Conservation (phyloP, 1,140 invertebrate genomes). For the Trachymyrmex cornetzi region DNA sequence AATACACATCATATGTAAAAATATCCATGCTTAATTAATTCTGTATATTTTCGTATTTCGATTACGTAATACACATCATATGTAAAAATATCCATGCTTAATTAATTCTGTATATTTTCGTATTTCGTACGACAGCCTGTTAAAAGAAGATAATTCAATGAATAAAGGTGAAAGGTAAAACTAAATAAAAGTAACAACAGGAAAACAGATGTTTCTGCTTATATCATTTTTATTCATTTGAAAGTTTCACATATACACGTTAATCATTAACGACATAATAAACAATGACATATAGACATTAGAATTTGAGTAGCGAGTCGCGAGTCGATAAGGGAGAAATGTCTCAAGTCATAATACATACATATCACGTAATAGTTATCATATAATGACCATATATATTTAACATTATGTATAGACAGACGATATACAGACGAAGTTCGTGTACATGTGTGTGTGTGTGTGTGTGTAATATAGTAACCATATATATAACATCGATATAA, state of each 20-base stretch:
- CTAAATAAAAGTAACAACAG: not conserved
- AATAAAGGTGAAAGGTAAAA: not conserved
- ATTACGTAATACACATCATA: not conserved
- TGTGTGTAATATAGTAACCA: conserved; percentile 31
- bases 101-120: not conserved
- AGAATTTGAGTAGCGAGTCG: conserved; percentile 70
- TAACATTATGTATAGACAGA: conserved; percentile 75
- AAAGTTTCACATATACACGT: conserved; percentile 77
- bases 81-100: not conserved
- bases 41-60: no score
- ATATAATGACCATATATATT: conserved; percentile 67
- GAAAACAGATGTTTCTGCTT: conserved; percentile 49
- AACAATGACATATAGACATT: conserved; percentile 78
- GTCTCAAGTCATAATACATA: conserved; percentile 69
- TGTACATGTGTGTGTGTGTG: conserved; percentile 38
- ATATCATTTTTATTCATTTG: conserved; percentile 74
- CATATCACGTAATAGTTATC: conserved; percentile 72
- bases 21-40: not conserved
- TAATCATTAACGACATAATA: conserved; percentile 78
- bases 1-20: not conserved
- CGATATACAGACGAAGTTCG: conserved; percentile 74
- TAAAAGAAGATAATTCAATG: not conserved
- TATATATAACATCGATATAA: conserved; percentile 70
- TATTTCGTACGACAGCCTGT: not conserved
- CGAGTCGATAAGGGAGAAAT: conserved; percentile 68